A percentile compares a stretch with the other conserved stretches of the same genome.
Conservation (phyloP, 2,113 vertebrate genomes). For the Etheostoma cragini region DNA sequence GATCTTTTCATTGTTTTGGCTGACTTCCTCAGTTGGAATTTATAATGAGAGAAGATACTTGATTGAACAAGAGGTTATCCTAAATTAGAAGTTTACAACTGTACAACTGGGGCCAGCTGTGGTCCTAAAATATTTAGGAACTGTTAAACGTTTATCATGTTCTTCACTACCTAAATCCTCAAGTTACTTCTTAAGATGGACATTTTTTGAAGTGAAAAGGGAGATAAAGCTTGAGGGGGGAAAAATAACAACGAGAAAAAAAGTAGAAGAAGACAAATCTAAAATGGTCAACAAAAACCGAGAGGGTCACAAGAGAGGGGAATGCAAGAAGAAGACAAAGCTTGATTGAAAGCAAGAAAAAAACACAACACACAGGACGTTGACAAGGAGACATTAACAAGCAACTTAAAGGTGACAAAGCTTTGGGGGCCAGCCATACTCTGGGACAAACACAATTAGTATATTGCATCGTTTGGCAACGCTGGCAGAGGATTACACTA, state of each 20-base stretch:
- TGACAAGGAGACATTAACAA: conserved; percentile 74
- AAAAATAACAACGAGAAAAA: conserved; percentile 3
- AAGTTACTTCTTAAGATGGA: conserved; percentile 51
- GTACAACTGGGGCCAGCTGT: neutral
- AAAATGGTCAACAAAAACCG: conserved; percentile 31
- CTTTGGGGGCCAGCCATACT: conserved; percentile 68
- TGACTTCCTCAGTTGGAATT: neutral
- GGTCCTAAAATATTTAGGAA: neutral
- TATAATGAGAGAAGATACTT: neutral
- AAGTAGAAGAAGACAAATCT: neutral
- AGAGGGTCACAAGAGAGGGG: conserved; percentile 39
- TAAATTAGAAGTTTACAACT: neutral
- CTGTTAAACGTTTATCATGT: neutral
- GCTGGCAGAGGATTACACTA: neutral
- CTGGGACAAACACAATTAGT: conserved; percentile 7
- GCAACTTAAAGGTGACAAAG: conserved; percentile 65
- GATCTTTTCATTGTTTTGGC: neutral
- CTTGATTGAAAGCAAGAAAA: conserved; percentile 51
- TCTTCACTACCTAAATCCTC: neutral
- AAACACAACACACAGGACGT: conserved; percentile 59
- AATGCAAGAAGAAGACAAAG: conserved; percentile 41
- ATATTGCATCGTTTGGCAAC: neutral
- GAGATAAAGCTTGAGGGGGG: conserved; percentile 13
- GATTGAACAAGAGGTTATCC: neutral
- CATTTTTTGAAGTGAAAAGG: conserved; percentile 61